phyloP scores from a whole-genome alignment of 2,113 vertebrate genomes.

The Sinosuthora webbiana region DNA sequence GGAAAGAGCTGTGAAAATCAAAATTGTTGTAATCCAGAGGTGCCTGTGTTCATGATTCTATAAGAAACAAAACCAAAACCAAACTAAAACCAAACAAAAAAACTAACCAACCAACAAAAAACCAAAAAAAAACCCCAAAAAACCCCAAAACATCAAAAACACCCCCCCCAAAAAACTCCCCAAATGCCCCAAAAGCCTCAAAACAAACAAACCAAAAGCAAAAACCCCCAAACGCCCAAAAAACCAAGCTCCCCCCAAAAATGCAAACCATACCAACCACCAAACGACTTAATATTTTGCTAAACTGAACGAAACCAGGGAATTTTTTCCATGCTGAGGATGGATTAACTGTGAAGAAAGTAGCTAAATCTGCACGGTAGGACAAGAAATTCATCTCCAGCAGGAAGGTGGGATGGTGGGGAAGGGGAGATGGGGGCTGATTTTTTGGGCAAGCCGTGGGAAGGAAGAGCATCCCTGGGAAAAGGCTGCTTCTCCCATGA shows the following conservation, averaged over 20 bases:
- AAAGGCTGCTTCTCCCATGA: not conserved
- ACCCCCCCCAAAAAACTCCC: not conserved
- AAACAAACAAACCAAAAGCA: not conserved
- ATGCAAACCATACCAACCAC: not conserved
- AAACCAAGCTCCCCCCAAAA: not conserved
- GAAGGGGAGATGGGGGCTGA: not conserved
- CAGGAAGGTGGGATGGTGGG: not conserved
- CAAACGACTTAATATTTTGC: not conserved
- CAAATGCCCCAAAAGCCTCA: not conserved
- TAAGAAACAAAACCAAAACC: not conserved
- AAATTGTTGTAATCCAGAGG: not conserved
- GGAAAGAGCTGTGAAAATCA: not conserved
- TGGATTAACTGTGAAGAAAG: not conserved
- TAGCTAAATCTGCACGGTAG: not conserved
- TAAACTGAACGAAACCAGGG: not conserved
- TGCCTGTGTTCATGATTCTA: not conserved
- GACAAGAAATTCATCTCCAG: not conserved
- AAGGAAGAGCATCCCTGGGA: not conserved
- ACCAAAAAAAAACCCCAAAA: not conserved
- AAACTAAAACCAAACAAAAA: not conserved
- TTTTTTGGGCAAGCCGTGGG: not conserved
- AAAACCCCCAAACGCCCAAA: not conserved
- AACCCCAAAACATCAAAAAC: not conserved
- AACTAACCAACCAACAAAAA: not conserved
- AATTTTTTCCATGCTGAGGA: not conserved